A percentile compares a stretch with the other conserved stretches of the same genome.
phyloP scores from a whole-genome alignment of 1,140 invertebrate species.

The Drosophila subobscura region DNA sequence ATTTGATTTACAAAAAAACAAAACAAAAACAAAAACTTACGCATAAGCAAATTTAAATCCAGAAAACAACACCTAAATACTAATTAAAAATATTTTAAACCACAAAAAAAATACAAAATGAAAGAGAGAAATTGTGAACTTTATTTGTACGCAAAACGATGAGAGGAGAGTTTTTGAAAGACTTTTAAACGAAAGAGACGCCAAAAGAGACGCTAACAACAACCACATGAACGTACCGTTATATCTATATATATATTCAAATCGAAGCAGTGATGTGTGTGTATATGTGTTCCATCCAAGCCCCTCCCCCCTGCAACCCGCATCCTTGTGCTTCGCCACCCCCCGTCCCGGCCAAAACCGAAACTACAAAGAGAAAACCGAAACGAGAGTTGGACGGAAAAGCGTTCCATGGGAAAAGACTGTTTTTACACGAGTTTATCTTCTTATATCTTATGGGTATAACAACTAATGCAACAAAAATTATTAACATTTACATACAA shows the following conservation, averaged over 20 bases:
- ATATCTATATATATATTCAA: conserved; percentile 32
- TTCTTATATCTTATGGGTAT: no score
- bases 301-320: conserved; percentile 6
- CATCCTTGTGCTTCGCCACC: conserved; percentile 34
- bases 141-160: conserved; percentile 55
- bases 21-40: conserved; percentile 65
- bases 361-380: conserved; percentile 7
- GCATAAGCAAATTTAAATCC: conserved; percentile 72
- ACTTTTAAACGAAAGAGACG: conserved; percentile 55
- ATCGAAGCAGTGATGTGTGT: conserved; percentile 67
- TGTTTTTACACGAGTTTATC: conserved; percentile 3
- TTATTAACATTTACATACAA: conserved; percentile 5
- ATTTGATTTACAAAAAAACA: conserved; percentile 46
- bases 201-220: conserved; percentile 58
- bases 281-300: conserved; percentile 49
- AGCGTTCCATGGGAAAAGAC: conserved; percentile 26
- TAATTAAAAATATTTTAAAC: conserved; percentile 71
- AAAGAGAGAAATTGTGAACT: conserved; percentile 76
- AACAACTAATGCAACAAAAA: conserved; percentile 5
- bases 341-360: conserved; percentile 7
- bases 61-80: conserved; percentile 39
- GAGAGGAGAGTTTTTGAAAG: conserved; percentile 5
- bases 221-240: conserved; percentile 70
- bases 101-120: conserved; percentile 61
- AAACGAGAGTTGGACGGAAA: conserved; percentile 45